Evolutionary conservation across 2,113 vertebrate species (phyloP).

Genomic region (Perccottus glenii): DNA sequence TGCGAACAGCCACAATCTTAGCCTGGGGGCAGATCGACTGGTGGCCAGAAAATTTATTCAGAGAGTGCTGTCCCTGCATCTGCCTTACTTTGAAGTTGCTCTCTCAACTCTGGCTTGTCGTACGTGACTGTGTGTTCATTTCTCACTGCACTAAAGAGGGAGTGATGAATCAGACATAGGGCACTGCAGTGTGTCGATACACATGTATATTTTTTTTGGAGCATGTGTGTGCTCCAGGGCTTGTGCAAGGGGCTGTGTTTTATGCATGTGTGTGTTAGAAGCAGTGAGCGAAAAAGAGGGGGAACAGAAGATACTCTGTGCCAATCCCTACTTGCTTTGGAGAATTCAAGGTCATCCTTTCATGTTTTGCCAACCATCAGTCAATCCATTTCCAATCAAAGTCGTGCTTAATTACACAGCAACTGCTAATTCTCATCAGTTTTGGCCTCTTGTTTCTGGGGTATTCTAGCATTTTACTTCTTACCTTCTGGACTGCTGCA

Average conservation of each 20-base stretch:
- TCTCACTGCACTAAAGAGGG: constrained; percentile 45
- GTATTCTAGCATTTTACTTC: constrained; percentile 39
- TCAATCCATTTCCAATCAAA: constrained; percentile 80
- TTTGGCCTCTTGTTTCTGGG: constrained; percentile 49
- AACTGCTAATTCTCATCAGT: constrained; percentile 69
- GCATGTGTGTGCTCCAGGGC: constrained; percentile 15
- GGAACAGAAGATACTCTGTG: constrained; percentile 53
- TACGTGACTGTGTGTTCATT: constrained; percentile 76
- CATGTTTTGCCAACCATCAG: constrained; percentile 79
- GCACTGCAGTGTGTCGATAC: constrained; percentile 40
- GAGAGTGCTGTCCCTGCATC: constrained; percentile 78
- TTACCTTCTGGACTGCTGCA: constrained; percentile 59
- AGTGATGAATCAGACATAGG: constrained; percentile 39
- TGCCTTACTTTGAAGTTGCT: constrained; percentile 82
- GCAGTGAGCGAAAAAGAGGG: constrained; percentile 24
- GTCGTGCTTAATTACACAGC: constrained; percentile 76
- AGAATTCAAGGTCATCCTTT: constrained; percentile 81
- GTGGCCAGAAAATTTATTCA: constrained; percentile 81
- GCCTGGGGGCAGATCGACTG: constrained; percentile 80
- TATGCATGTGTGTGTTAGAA: constrained; percentile 22
- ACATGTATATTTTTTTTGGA: constrained; percentile 31
- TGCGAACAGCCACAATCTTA: constrained; percentile 77
- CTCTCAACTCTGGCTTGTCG: constrained; percentile 72
- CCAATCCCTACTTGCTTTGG: constrained; percentile 72
- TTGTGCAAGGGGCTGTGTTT: constrained; percentile 1